Evolutionary conservation across 2,113 vertebrate species (phyloP).

Genomic region (Apus apus): DNA sequence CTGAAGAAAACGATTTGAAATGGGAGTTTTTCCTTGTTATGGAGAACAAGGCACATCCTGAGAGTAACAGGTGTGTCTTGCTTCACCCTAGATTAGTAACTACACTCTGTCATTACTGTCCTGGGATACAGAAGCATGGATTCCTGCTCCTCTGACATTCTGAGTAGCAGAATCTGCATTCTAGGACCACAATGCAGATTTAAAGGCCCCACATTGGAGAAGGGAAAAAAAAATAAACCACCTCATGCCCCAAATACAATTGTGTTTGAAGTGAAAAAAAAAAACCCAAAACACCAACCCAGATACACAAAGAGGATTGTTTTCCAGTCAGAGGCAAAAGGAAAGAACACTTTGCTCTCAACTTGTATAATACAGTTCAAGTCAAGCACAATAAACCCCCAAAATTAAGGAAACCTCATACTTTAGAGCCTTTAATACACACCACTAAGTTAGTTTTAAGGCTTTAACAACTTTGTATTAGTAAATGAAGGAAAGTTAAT

Average conservation of each 20-base stretch:
- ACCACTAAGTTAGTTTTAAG: background rate
- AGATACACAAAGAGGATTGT: background rate
- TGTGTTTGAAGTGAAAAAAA: background rate
- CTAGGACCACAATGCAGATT: background rate
- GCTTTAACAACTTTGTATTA: background rate
- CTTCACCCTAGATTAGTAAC: background rate
- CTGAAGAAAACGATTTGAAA: background rate
- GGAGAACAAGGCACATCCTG: background rate
- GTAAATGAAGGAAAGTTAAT: background rate
- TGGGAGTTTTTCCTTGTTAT: background rate
- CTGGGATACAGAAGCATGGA: background rate
- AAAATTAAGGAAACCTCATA: background rate
- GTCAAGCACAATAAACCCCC: background rate
- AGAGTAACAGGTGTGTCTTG: fast-evolving
- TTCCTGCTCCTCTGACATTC: background rate
- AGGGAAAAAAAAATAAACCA: background rate
- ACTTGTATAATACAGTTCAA: background rate
- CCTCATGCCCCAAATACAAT: background rate
- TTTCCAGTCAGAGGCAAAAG: background rate
- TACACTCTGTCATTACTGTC: background rate
- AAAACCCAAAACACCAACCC: too few species aligned
- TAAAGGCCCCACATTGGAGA: background rate
- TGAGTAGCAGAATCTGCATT: background rate
- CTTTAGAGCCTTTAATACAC: background rate
- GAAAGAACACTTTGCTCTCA: background rate